Base-by-base conservation (phyloP, 2,797 vertebrate species). In the Linurgus olivaceus region DNA sequence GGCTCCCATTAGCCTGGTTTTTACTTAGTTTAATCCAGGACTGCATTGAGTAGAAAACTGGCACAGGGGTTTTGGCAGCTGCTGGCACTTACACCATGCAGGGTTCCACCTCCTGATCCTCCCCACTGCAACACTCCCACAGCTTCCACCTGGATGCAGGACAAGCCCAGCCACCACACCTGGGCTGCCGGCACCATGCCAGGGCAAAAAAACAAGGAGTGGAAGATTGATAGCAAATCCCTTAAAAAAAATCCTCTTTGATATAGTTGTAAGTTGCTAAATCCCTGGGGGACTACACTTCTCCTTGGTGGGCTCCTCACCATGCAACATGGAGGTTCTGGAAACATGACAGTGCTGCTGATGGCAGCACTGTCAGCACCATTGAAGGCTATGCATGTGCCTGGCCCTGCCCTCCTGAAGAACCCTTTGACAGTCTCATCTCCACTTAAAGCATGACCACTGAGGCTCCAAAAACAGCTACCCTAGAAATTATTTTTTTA, bases 51-150 rank as follows among this genome's bases (percentile, higher is more conserved):
- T 33, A 62, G 55, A 59, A 83, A 37, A 31, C 25, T 5, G 0
- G 50, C 6, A 3, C 5, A 11, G 35, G 26, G 21, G 5, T 20
- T 67, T 23, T 8, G 6, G 68, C 63, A 83, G 68, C 42, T 57
- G 42, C 81, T 37, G 47, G 50, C 44, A 45, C 26, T 47, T 1
- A 2, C 0, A 0, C 13, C 17, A 26, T 0, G 2, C n/a, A 33
- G 28, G 12, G 45, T 37, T 61, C 63, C 17, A 31, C 33, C 4
- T 18, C 7, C 19, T 0, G 1, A 58, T 19, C 31, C 44, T 87
- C 55, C 59, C 55, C 38, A 73, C 12, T 33, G 10, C 7, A 5
- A 13, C 50, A 11, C 33, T 73, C 13, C 35, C 42, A 74, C 7
- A 2, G 61, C 51, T 72, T 55, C 85, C 48, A 74, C 23, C 45